Conservation (phyloP, 1,140 invertebrate genomes). For the Drosophila leontia region DNA sequence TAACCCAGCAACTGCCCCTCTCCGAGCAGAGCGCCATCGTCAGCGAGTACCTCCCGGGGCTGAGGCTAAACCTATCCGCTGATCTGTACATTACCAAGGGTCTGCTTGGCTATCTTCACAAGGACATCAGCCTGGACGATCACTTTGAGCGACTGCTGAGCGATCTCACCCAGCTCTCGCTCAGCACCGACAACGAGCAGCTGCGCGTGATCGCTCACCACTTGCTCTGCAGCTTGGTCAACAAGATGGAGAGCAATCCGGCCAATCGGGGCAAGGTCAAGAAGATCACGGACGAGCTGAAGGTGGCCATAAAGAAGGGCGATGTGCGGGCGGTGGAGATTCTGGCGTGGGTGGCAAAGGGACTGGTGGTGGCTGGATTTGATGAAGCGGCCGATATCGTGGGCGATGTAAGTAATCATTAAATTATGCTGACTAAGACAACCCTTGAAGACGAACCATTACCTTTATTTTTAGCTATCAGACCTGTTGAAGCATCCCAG, state of each 20-base stretch:
- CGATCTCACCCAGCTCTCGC: conserved; percentile 72
- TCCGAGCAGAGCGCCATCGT: conserved; percentile 77
- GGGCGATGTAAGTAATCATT: conserved; percentile 61
- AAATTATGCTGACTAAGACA: not conserved
- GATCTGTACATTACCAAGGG: conserved; percentile 80
- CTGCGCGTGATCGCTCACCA: conserved; percentile 68
- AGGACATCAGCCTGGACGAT: conserved; percentile 74
- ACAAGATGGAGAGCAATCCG: conserved; percentile 66
- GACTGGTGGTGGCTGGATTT: conserved; percentile 72
- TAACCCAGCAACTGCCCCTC: conserved; percentile 65
- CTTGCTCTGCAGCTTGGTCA: conserved; percentile 80
- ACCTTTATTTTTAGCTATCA: conserved; percentile 52
- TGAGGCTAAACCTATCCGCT: conserved; percentile 62
- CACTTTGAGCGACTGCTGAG: conserved; percentile 76
- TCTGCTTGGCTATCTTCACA: conserved; percentile 69
- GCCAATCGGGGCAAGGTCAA: conserved; percentile 57
- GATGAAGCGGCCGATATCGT: conserved; percentile 74
- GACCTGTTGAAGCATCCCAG: conserved; percentile 80
- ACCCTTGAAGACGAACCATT: not conserved
- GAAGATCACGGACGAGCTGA: conserved; percentile 51
- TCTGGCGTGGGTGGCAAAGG: conserved; percentile 78
- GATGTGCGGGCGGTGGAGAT: conserved; percentile 74
- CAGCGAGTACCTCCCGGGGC: conserved; percentile 67
- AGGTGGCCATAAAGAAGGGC: conserved; percentile 62
- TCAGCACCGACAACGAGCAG: conserved; percentile 62